Evolutionary conservation across 2,113 vertebrate genomes (phyloP).

Genomic region (Malaclemys terrapin): DNA sequence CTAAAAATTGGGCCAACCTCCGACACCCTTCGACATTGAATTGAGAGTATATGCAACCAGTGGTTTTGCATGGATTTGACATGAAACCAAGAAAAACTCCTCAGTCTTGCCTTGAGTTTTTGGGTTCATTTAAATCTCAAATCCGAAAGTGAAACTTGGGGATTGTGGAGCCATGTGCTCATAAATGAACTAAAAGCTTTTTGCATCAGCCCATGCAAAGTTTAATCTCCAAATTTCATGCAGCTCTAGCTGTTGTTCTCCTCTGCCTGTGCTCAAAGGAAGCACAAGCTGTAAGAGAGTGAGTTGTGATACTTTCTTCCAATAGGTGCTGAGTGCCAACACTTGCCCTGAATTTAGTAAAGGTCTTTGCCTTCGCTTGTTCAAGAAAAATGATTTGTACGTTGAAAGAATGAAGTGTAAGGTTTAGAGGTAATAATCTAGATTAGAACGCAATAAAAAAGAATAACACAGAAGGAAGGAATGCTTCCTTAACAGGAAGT

Average conservation of each 20-base stretch:
- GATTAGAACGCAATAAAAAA: not conserved
- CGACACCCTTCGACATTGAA: not conserved
- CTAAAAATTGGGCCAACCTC: not conserved
- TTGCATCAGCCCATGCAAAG: not conserved
- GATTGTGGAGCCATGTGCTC: not conserved
- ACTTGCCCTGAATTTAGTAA: not conserved
- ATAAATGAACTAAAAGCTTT: not conserved
- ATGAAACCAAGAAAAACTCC: not conserved
- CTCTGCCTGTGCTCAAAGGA: slow-evolving; percentile 44
- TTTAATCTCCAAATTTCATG: slow-evolving; percentile 20
- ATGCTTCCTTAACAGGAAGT: not conserved
- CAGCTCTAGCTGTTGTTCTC: slow-evolving; percentile 31
- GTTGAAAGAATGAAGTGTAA: fast-evolving
- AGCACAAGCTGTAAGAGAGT: not conserved
- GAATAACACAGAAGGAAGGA: not conserved
- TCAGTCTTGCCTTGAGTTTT: not conserved
- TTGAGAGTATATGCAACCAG: not conserved
- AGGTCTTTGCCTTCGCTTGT: not conserved
- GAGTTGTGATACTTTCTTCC: not conserved
- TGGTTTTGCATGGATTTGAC: not conserved
- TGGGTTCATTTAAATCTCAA: not conserved
- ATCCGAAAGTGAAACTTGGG: not conserved
- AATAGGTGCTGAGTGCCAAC: not conserved
- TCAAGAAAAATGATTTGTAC: not conserved
- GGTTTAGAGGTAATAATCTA: not conserved